phyloP scores from a whole-genome alignment of 2,113 vertebrate species.

The Psophia crepitans region DNA sequence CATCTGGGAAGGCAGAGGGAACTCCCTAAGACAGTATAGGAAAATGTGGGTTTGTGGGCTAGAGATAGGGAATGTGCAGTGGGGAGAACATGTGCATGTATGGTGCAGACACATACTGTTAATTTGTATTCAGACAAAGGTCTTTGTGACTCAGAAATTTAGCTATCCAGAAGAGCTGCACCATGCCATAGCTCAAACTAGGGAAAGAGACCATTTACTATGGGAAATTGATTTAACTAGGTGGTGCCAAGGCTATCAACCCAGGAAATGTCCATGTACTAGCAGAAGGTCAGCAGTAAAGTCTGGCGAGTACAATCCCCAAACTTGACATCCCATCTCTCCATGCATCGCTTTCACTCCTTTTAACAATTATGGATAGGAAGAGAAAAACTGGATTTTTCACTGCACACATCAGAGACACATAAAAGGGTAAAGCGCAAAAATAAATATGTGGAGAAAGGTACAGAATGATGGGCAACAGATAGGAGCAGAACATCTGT shows the following conservation, averaged over 20 bases:
- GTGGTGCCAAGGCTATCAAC: background rate
- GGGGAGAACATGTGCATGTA: background rate
- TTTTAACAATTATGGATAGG: background rate
- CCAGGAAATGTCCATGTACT: background rate
- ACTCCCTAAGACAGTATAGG: background rate
- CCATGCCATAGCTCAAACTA: background rate
- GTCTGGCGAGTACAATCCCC: background rate
- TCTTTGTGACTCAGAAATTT: background rate
- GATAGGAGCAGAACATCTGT: background rate
- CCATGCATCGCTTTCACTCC: background rate
- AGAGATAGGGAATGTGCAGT: background rate
- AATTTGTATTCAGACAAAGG: background rate
- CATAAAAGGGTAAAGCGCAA: background rate
- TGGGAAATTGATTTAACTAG: background rate
- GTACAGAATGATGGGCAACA: background rate
- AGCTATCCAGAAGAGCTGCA: background rate
- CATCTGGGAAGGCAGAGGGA: background rate
- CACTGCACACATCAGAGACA: background rate
- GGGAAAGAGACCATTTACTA: background rate
- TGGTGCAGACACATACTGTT: background rate
- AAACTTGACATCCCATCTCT: background rate
- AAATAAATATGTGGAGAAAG: conserved; percentile 9
- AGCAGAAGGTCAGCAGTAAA: background rate
- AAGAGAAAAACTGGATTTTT: background rate
- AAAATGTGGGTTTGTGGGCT: background rate